phyloP scores from a whole-genome alignment of 2,113 vertebrate genomes.

The Malaclemys terrapin region DNA sequence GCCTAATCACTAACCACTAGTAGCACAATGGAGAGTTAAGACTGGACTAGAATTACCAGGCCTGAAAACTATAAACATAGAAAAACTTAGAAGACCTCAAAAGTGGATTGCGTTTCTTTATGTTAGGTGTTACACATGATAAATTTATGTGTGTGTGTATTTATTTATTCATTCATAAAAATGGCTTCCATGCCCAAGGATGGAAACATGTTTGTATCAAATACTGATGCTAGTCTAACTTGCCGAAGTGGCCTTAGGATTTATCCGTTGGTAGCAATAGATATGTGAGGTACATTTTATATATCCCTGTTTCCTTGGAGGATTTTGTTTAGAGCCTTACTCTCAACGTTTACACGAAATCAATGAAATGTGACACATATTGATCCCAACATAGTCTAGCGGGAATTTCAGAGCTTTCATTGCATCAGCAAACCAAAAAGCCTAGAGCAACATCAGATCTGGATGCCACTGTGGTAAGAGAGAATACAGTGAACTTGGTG shows the following conservation, averaged over 20 bases:
- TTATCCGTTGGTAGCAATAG: neutral
- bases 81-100: neutral
- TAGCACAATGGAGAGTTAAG: neutral
- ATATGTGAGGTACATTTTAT: neutral
- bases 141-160: neutral
- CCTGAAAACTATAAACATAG: neutral
- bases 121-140: neutral
- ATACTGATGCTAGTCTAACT: neutral
- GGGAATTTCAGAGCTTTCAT: neutral
- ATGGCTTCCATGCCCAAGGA: neutral
- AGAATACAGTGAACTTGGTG: neutral
- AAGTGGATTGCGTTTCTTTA: neutral
- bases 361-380: neutral
- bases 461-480: neutral
- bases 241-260: rapidly evolving
- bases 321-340: neutral
- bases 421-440: neutral
- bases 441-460: neutral
- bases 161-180: neutral
- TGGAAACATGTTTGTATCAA: neutral
- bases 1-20: slow-evolving; percentile 27
- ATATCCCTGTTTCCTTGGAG: neutral
- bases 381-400: neutral
- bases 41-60: neutral
- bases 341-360: neutral